Evolutionary conservation across 2,888 invertebrate genomes (phyloP).

Genomic region (Eupsilia transversa): DNA sequence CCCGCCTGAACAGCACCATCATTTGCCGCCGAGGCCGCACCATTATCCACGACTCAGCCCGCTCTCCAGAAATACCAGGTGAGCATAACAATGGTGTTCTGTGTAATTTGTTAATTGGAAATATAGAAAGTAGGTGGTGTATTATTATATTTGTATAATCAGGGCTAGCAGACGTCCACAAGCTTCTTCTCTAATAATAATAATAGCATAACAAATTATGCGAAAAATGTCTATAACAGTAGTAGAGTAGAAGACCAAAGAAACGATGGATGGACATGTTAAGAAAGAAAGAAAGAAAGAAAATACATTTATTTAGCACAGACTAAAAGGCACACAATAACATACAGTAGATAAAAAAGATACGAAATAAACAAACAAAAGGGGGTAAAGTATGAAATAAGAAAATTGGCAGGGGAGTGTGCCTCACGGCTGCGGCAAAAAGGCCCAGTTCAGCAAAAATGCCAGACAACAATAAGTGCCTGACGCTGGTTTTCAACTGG

Average conservation of each 20-base stretch:
- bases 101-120: not conserved
- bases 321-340: too few relatives aligned
- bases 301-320: too few relatives aligned
- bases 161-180: not conserved
- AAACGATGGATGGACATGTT: not conserved
- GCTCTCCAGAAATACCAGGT: slow-evolving; percentile 93
- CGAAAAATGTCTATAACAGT: not conserved
- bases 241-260: not conserved
- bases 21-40: slow-evolving; percentile 87
- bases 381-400: too few relatives aligned
- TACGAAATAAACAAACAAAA: too few relatives aligned
- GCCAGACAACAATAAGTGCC: too few relatives aligned
- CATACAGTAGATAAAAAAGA: too few relatives aligned
- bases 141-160: not conserved
- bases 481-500: too few relatives aligned
- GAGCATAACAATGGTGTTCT: not conserved
- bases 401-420: too few relatives aligned
- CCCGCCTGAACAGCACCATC: slow-evolving; percentile 91
- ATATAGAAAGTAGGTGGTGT: not conserved
- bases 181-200: not conserved
- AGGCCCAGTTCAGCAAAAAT: too few relatives aligned
- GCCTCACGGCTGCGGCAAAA: too few relatives aligned
- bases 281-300: too few relatives aligned
- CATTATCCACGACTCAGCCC: slow-evolving; percentile 94
- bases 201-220: not conserved